phyloP scores from a whole-genome alignment of 2,888 invertebrate genomes.

The Leucoma salicis region DNA sequence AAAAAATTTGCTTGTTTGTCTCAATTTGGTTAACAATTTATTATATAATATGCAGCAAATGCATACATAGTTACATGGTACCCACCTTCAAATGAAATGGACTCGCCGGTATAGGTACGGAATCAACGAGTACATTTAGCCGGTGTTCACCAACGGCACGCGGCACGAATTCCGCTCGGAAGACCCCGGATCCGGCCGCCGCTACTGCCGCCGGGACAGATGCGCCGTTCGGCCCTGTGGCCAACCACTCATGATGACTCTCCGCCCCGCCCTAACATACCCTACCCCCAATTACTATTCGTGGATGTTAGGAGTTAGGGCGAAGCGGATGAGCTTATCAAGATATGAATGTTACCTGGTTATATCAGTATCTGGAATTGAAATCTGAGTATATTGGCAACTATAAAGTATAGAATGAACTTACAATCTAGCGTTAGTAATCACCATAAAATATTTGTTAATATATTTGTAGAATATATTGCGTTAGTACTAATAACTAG shows the following conservation, averaged over 20 bases:
- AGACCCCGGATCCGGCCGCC: slow-evolving; percentile 90
- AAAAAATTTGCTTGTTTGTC: no score
- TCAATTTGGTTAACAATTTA: no score
- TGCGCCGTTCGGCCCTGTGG: slow-evolving; percentile 94
- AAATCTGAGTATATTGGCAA: slow-evolving; percentile 8
- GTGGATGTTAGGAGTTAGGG: slow-evolving; percentile 75
- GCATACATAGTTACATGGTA: neutral
- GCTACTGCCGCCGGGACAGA: slow-evolving; percentile 94
- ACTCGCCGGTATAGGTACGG: slow-evolving; percentile 92
- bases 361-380: slow-evolving; percentile 47
- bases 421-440: slow-evolving; percentile 19
- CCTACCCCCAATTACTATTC: slow-evolving; percentile 23
- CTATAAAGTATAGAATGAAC: slow-evolving; percentile 18
- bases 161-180: slow-evolving; percentile 95
- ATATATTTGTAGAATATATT: slow-evolving; percentile 4
- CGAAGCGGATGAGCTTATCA: slow-evolving; percentile 75
- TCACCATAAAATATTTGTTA: neutral
- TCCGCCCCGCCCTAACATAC: slow-evolving; percentile 66
- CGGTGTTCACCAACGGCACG: slow-evolving; percentile 95
- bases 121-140: slow-evolving; percentile 92
- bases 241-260: slow-evolving; percentile 54
- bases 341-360: slow-evolving; percentile 59
- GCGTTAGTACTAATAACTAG: slow-evolving; percentile 28
- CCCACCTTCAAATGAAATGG: slow-evolving; percentile 94
- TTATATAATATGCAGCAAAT: no score